A percentile compares a stretch with the other conserved stretches of the same genome.
These are phyloP conservation scores for Parazoanthus darwini DNA, from an alignment of 92 coral and sea anemone species.

Conservation along the genomic window DNA sequence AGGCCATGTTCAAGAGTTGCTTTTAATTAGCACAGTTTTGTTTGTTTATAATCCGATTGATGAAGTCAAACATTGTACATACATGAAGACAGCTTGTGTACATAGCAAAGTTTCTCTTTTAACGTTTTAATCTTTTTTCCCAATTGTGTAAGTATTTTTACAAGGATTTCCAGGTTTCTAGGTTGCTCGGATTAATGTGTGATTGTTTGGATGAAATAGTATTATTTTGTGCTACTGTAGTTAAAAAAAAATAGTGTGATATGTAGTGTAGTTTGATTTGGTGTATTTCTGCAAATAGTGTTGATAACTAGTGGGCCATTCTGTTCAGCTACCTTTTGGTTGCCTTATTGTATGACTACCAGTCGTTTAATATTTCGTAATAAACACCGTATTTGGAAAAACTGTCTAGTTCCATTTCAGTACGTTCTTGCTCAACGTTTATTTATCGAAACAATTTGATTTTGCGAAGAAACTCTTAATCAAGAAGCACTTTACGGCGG, in stretches of 20 bases:
- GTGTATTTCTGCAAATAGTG: background rate
- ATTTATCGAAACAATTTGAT: too few species aligned
- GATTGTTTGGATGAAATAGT: background rate
- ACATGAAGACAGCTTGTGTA: background rate
- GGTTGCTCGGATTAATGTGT: background rate
- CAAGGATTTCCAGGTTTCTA: background rate
- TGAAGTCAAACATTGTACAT: background rate
- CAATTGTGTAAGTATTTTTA: background rate
- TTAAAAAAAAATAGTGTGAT: background rate
- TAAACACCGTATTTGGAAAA: background rate
- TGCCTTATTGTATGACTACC: background rate
- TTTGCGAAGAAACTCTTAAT: background rate
- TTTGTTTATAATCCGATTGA: background rate
- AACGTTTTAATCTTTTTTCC: background rate
- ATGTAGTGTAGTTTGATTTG: background rate
- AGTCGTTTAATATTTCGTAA: background rate
- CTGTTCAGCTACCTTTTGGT: background rate
- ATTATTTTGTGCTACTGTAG: background rate
- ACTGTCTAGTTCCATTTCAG: background rate
- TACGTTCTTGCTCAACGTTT: background rate
- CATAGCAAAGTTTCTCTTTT: background rate
- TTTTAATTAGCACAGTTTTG: background rate
- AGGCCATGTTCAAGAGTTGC: background rate
- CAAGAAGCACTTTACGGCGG: background rate
- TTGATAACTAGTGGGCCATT: background rate